phyloP scores from a whole-genome alignment of 2,888 invertebrate species.

The Galeopsomyia nigrocyanea region DNA sequence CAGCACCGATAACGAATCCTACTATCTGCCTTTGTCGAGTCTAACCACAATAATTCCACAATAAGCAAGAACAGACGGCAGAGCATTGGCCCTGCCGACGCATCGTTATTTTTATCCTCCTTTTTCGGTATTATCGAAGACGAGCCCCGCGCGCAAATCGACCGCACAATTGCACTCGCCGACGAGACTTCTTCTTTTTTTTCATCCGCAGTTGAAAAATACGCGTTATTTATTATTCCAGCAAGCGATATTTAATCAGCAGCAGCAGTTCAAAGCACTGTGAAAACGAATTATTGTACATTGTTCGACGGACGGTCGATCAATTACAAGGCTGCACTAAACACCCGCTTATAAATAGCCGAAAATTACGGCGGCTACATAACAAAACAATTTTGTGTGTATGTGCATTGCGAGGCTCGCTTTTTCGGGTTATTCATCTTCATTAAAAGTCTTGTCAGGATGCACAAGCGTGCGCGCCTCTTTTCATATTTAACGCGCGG shows the following conservation, averaged over 20 bases:
- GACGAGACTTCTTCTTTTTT: too few relatives aligned
- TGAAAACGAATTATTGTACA: too few relatives aligned
- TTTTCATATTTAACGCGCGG: slow-evolving; percentile 11
- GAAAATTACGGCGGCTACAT: slow-evolving; percentile 13
- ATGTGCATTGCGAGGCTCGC: not conserved
- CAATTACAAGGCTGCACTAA: not conserved
- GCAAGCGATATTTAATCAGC: not conserved
- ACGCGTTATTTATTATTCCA: too few relatives aligned
- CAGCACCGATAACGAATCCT: slow-evolving; percentile 41
- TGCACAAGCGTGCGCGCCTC: slow-evolving; percentile 11
- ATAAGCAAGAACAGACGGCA: slow-evolving; percentile 26
- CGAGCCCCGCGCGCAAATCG: too few relatives aligned
- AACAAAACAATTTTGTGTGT: slow-evolving; percentile 31
- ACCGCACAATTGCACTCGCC: too few relatives aligned
- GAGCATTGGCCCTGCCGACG: not conserved
- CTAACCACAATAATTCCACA: slow-evolving; percentile 41
- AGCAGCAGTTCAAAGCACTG: not conserved
- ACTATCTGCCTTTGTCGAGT: slow-evolving; percentile 43
- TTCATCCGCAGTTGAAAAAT: too few relatives aligned
- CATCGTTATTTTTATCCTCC: too few relatives aligned
- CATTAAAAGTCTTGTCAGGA: slow-evolving; percentile 31
- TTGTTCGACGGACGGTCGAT: too few relatives aligned
- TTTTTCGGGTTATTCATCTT: slow-evolving; percentile 23
- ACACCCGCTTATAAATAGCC: slow-evolving; percentile 17
- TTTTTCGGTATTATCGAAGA: too few relatives aligned